These are phyloP conservation scores for Tanypteryx hageni DNA, from an alignment of 2,888 invertebrate genomes.

Conservation along the genomic window DNA sequence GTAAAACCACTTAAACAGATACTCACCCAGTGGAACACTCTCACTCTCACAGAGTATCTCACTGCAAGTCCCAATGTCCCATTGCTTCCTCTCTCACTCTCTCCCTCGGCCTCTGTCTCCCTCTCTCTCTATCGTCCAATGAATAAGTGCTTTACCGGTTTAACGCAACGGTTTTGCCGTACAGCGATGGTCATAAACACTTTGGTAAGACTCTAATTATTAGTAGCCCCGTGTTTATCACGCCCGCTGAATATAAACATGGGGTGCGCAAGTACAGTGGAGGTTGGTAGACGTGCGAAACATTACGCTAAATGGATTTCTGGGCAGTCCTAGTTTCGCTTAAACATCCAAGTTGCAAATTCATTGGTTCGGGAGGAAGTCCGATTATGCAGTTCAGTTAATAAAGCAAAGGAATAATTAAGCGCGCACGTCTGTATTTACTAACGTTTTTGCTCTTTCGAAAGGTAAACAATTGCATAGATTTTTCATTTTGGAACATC, in stretches of 20 bases:
- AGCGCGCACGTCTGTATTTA: too few species aligned
- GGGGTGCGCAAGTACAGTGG: neutral
- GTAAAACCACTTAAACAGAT: constrained; percentile 19
- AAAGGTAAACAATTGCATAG: too few species aligned
- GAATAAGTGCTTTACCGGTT: neutral
- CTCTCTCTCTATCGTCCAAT: neutral
- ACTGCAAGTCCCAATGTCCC: neutral
- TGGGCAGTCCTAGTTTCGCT: neutral
- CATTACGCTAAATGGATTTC: neutral
- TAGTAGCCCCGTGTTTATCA: neutral
- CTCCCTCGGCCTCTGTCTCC: too few species aligned
- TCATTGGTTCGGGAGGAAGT: too few species aligned
- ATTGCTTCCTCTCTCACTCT: neutral
- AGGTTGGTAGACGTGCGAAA: neutral
- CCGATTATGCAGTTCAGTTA: too few species aligned
- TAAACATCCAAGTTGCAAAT: neutral
- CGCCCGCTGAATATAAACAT: neutral
- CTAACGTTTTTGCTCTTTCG: too few species aligned
- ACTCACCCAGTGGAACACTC: neutral
- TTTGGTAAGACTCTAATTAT: constrained; percentile 44
- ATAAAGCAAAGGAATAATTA: too few species aligned
- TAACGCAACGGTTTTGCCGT: neutral
- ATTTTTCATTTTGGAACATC: too few species aligned
- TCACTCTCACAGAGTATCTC: neutral
- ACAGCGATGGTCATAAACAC: constrained; percentile 22